These are phyloP conservation scores for Julus scandinavius DNA, from an alignment of 2,888 invertebrate species.

Conservation along the genomic window DNA sequence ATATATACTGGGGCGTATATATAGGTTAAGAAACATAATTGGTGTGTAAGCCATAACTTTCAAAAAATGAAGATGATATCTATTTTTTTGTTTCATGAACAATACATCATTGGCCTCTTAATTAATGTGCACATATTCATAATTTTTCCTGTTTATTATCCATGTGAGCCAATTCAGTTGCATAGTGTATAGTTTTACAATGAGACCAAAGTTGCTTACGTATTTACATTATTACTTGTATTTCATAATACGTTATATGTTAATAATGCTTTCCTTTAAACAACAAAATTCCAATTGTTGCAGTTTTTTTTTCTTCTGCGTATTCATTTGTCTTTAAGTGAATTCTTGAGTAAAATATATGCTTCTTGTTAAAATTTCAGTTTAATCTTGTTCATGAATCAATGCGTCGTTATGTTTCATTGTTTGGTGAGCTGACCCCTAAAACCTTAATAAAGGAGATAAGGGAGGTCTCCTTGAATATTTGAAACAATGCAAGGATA, in stretches of 20 bases:
- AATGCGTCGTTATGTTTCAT: slow-evolving; percentile 35
- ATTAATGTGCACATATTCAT: slow-evolving; percentile 1
- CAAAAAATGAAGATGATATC: background rate
- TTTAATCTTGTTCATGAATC: slow-evolving; percentile 30
- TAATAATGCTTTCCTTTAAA: background rate
- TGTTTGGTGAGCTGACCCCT: slow-evolving; percentile 35
- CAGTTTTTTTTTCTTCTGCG: background rate
- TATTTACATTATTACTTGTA: background rate
- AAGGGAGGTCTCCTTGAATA: background rate
- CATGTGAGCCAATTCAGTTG: background rate
- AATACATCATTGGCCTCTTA: slow-evolving; percentile 24
- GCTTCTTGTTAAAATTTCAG: background rate
- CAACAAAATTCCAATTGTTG: background rate
- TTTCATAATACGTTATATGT: background rate
- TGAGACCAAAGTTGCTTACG: background rate
- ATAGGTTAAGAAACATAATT: background rate
- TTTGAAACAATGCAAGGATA: slow-evolving; percentile 39
- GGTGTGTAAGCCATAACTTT: background rate
- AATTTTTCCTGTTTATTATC: background rate
- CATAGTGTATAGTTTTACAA: background rate
- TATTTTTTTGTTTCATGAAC: background rate
- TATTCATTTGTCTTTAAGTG: background rate
- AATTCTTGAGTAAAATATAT: background rate
- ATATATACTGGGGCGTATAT: background rate
- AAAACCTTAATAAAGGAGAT: slow-evolving; percentile 11